Percentiles rank a stretch among this genome's conserved stretches.
Evolutionary conservation across 2,113 vertebrate genomes (phyloP).

Genomic region (Ariopsis seemanni): DNA sequence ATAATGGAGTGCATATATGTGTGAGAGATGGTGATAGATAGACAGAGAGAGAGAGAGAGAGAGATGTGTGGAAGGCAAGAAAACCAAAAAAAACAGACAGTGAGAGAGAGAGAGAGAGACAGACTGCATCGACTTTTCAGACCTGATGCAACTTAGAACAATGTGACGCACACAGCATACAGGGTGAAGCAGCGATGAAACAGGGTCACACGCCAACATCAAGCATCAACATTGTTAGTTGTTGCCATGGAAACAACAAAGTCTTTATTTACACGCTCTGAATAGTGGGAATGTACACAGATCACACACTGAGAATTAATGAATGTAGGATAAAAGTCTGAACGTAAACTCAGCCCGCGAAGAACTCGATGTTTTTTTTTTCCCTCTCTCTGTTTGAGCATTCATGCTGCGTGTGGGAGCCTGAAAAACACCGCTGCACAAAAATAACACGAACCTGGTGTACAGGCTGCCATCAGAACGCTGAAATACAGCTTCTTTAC

Average conservation of each 20-base stretch:
- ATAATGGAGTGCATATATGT: neutral
- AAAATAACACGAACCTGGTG: neutral
- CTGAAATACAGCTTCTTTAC: neutral
- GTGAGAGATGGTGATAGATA: neutral
- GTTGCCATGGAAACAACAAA: constrained; percentile 9
- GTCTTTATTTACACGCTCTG: neutral
- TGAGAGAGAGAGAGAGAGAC: neutral
- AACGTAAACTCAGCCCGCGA: neutral
- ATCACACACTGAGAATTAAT: neutral
- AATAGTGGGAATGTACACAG: neutral
- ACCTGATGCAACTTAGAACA: constrained; percentile 65
- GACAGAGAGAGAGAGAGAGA: neutral
- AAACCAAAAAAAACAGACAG: neutral
- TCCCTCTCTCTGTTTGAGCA: neutral
- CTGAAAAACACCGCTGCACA: neutral
- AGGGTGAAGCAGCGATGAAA: neutral
- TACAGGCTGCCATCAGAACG: neutral
- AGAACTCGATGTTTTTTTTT: neutral
- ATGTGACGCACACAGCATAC: constrained; percentile 38
- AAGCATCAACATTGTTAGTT: neutral
- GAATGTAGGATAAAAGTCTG: neutral
- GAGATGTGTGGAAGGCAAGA: neutral
- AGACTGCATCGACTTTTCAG: constrained; percentile 44
- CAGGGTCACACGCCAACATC: constrained; percentile 21
- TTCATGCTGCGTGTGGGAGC: neutral